Evolutionary conservation across 2,888 invertebrate species (phyloP), one percentile per base, ranked within the genome.

Genomic region (Dicroscelio sp.): DNA sequence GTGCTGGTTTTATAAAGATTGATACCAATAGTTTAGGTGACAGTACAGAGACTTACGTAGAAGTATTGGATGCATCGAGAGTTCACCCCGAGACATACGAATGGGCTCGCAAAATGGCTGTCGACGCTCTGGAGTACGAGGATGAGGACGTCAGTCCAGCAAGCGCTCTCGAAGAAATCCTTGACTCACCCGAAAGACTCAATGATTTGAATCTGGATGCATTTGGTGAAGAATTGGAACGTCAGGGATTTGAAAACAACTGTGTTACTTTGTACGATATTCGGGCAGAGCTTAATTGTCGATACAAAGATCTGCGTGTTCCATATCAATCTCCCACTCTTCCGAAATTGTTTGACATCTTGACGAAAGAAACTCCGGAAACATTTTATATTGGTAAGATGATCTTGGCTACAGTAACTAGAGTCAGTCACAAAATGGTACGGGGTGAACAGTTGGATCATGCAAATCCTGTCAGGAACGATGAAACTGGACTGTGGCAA

Each of bases 31-130:
- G 99, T 91, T 97, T 99, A 67, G 99, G 99, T 1, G 99, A 99
- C 95, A 98, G 99, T 96, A 99, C 99, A 0, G 99, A 99, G 96
- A 98, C 99, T 0, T 99, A 99, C 95, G 99, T 99, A 0, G 98
- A 99, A 97, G 99, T 99, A 1, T 97, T 99, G 79, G 99, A 99
- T 96, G 99, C 99, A 0, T 99, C 99, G 0, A 98, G 99, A 94
- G 99, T 99, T 0, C 99, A 99, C 97, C 99, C 99, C 0, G 99
- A 99, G 97, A 99, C 99, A 0, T 99, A 99, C 96, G 99, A 99
- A 96, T 99, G 99, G 99, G 99, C 99, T 0, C 97, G 99, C 58
- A 99, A 99, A 97, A 99, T 99, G 99, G 99, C 99, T 0, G 99
- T 99, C 0, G 99, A 99, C 97, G 99, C 99, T 0, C 97, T 99